Evolutionary conservation across 2,113 vertebrate species (phyloP), one percentile per base, ranked within the genome.

Genomic region (Protomyctophum bolini): DNA sequence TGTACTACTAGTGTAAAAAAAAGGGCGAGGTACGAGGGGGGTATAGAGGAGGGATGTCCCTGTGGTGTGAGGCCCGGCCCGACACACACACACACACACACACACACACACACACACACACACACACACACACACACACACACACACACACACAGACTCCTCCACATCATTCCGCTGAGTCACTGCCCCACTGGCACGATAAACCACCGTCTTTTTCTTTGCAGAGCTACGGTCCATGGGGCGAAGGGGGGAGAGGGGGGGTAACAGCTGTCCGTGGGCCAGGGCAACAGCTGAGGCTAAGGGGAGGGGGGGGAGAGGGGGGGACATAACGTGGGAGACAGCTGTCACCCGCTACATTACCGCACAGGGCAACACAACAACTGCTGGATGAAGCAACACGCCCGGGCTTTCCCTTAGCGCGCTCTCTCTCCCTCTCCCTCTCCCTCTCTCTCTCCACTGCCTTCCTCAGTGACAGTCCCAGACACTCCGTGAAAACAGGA

Each of bases 211-310:
- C 89, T 93, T 94, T 94, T n/a, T n/a, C n/a, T n/a, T 94, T 93
- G 92, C 86, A 89, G 92, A n/a, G n/a, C n/a, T n/a, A n/a, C 75
- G 74, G 91, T 90, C 86, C 91, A 80, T 87, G 89, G 83, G 76
- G 86, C 88, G 28, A 72, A n/a, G 83, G 84, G 79, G 85, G 88
- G 89, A 87, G 86, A 87, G 66, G 79, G 87, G 33, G 10, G 9
- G 47, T 63, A 95, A 94, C 96, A 98, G 97, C 96, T 98, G 96
- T 94, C 93, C 90, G 81, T 84, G 88, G 93, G 93, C 94, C 92
- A 93, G 94, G 94, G 92, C 94, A 94, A 94, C 96, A 97, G 94
- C 96, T 96, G 97, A 97, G 92, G 92, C 91, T 85, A 3, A 66
- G 80, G 86, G 91, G 88, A 89, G 87, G 83, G 88, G n/a, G n/a